Base-by-base conservation (phyloP, 2,113 vertebrate genomes). In the Atherinomorus stipes region DNA sequence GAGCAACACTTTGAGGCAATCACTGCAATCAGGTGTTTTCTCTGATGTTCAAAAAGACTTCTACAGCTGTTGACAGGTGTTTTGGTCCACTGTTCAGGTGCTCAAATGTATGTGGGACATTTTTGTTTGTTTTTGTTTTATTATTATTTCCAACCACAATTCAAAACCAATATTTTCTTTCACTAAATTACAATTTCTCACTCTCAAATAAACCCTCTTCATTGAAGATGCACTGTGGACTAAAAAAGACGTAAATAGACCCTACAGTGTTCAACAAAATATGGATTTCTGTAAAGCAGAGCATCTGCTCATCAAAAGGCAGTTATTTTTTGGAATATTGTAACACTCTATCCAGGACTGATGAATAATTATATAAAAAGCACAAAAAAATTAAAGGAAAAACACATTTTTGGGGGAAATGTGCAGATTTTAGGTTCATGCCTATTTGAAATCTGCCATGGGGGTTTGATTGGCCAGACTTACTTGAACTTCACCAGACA, bases 221-320 rank as follows among this genome's bases (percentile, higher is more conserved):
- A 38, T 23, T 65, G 38, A 60, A 45, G 12, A 38, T 40, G 40
- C 26, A 31, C 23, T 57, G 8, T 12, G 9, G 22, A 22, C n/a
- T 63, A 59, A 1, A 70, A 40, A 3, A 26, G 18, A 47, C 5
- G 7, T 8, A 18, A 15, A 19, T 16, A 16, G 11, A 40, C 11
- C 11, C 28, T 23, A 25, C 15, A 3, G 19, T 38, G 38, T 59
- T 70, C 31, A 57, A 57, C 0, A 1, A 37, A 44, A 53, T 49
- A 37, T 49, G 22, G 31, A 61, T 62, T 42, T 59, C 25, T 75
- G 19, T 25, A 26, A 18, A 72, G 34, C 40, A 31, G 25, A 19
- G 28, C 1, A 67, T 72, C 67, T 65, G 50, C 28, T 71, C 25
- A 51, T 49, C 28, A 72, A 22, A 45, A 74, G 18, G 1, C n/a